Conservation (phyloP, 2,797 vertebrate genomes). For the Sebastes itinus region DNA sequence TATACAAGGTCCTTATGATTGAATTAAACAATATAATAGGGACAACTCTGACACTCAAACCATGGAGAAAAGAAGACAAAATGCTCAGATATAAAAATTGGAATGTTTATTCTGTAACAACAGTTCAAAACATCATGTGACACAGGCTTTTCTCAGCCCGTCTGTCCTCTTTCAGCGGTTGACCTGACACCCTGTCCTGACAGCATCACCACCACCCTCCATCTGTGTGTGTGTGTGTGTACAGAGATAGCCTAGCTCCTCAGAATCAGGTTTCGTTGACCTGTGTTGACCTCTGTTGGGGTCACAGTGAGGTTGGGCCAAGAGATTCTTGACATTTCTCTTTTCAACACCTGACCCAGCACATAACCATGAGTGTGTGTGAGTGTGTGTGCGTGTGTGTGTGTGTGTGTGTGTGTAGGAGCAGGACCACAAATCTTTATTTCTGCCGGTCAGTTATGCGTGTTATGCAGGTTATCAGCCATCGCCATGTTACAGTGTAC, state of each 20-base stretch:
- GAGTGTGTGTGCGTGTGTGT: conserved; percentile 13
- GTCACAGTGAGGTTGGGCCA: conserved; percentile 68
- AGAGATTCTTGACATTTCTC: conserved; percentile 78
- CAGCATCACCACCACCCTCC: conserved; percentile 20
- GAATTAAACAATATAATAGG: not conserved
- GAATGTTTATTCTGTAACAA: not conserved
- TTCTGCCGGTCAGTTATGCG: not conserved
- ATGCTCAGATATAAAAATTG: not conserved
- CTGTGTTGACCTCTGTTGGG: conserved; percentile 55
- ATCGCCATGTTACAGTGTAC: conserved; percentile 1
- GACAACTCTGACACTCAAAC: not conserved
- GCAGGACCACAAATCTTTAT: not conserved
- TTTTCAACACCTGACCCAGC: conserved; percentile 61
- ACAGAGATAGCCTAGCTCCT: conserved; percentile 41
- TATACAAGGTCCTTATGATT: not conserved
- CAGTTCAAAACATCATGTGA: not conserved
- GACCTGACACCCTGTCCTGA: conserved; percentile 42
- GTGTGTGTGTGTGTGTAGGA: conserved; percentile 18
- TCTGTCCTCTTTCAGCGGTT: conserved; percentile 23
- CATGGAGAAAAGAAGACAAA: not conserved
- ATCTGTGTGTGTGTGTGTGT: conserved; percentile 23
- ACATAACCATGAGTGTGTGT: conserved; percentile 18
- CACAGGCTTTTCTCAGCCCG: not conserved
- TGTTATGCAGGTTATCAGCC: not conserved
- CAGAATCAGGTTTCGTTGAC: conserved; percentile 62